Conservation (phyloP, 2,888 invertebrate genomes). For the Idaea dimidiata region DNA sequence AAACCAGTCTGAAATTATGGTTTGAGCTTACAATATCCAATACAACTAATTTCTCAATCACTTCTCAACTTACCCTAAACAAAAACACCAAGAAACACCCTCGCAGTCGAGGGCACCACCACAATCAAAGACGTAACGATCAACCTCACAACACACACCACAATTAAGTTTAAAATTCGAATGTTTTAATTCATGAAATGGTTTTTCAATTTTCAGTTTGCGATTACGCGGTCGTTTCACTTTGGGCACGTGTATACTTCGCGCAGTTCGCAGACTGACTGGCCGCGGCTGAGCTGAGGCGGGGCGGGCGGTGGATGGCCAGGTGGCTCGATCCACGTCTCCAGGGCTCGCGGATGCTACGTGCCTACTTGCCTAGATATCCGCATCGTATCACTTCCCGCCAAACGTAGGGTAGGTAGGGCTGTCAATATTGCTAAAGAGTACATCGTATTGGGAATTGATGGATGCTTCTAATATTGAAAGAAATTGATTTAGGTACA, state of each 20-base stretch:
- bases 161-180: constrained; percentile 9
- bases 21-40: not conserved
- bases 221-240: constrained; percentile 15
- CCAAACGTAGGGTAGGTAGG: not conserved
- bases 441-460: not conserved
- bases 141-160: constrained; percentile 21
- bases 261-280: constrained; percentile 14
- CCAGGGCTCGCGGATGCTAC: constrained; percentile 40
- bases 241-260: constrained; percentile 13
- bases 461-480: not conserved
- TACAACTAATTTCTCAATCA: not conserved
- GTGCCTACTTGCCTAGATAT: constrained; percentile 45
- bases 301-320: constrained; percentile 43
- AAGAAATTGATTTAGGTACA: not conserved
- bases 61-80: constrained; percentile 27
- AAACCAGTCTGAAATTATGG: not conserved
- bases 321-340: constrained; percentile 46
- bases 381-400: constrained; percentile 30
- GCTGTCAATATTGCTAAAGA: not conserved
- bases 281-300: constrained; percentile 24
- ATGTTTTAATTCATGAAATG: constrained; percentile 21
- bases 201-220: constrained; percentile 6
- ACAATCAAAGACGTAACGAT: constrained; percentile 14
- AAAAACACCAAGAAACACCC: constrained; percentile 21
- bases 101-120: constrained; percentile 11